phyloP scores from a whole-genome alignment of 1,140 invertebrate genomes.

The Hycleus phaleratus region DNA sequence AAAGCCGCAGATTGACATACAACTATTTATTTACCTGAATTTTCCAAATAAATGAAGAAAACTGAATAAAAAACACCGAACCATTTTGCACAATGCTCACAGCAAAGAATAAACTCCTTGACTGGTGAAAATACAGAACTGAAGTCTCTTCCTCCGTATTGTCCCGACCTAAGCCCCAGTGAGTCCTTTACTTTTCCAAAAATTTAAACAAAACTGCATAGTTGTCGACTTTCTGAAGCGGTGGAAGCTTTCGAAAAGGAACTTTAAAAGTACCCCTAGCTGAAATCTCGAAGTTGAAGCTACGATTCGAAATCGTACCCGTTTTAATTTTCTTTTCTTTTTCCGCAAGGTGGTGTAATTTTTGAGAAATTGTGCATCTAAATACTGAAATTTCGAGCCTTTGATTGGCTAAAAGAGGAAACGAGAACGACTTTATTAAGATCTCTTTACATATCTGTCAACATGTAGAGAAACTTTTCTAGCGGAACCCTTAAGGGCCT shows the following conservation, averaged over 20 bases:
- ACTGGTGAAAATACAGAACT: constrained; percentile 14
- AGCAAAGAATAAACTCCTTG: constrained; percentile 7
- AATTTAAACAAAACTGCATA: constrained; percentile 31
- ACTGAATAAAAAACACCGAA: constrained; percentile 1
- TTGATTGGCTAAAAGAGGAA: too few species aligned
- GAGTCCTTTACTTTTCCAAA: constrained; percentile 39
- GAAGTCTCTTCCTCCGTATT: constrained; percentile 30
- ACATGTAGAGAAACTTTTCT: too few species aligned
- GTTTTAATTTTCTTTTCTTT: too few species aligned
- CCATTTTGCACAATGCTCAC: constrained; percentile 17
- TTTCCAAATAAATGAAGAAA: constrained; percentile 6
- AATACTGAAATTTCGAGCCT: too few species aligned
- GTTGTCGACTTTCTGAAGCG: constrained; percentile 28
- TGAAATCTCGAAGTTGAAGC: too few species aligned
- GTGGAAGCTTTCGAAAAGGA: not conserved
- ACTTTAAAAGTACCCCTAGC: too few species aligned
- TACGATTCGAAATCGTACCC: too few species aligned
- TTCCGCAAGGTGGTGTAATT: too few species aligned
- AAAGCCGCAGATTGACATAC: constrained; percentile 21
- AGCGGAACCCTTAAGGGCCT: too few species aligned
- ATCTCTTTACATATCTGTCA: too few species aligned
- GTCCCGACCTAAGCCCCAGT: constrained; percentile 36
- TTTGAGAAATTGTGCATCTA: too few species aligned
- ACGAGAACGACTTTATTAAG: too few species aligned
- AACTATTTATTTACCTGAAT: constrained; percentile 17